These are phyloP conservation scores for Cynopterus brachyotis DNA, from an alignment of 2,113 vertebrate genomes.

Conservation along the genomic window DNA sequence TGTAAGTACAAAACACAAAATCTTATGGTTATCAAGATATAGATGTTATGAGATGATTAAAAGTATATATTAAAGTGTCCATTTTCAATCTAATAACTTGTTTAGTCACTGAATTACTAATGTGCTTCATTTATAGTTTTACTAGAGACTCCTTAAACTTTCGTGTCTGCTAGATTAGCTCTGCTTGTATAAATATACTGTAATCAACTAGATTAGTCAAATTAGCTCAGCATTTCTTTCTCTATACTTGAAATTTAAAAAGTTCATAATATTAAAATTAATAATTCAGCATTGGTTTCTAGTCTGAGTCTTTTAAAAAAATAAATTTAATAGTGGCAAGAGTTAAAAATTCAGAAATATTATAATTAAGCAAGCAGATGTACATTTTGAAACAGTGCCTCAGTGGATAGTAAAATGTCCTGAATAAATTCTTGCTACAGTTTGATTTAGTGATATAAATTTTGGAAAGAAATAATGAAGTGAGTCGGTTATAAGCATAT, in stretches of 20 bases:
- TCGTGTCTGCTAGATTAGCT: conserved; percentile 58
- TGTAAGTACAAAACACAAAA: conserved; percentile 34
- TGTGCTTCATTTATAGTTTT: conserved; percentile 73
- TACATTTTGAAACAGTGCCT: conserved; percentile 68
- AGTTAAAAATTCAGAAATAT: conserved; percentile 65
- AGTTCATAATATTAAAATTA: conserved; percentile 83
- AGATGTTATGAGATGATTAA: background rate
- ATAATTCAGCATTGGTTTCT: conserved; percentile 78
- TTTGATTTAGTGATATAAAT: conserved; percentile 55
- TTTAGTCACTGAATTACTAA: conserved; percentile 73
- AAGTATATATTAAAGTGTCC: background rate
- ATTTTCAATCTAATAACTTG: conserved; percentile 75
- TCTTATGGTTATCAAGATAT: background rate
- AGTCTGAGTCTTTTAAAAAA: conserved; percentile 64
- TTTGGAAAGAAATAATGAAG: conserved; percentile 59
- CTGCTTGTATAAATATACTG: conserved; percentile 75
- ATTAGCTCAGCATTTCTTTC: conserved; percentile 73
- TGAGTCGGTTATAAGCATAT: background rate
- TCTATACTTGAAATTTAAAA: conserved; percentile 76
- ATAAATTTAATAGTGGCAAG: conserved; percentile 69
- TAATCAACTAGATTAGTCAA: conserved; percentile 79
- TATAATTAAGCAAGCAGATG: conserved; percentile 68
- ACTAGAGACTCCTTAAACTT: conserved; percentile 59
- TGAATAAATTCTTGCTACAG: conserved; percentile 54
- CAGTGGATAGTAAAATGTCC: conserved; percentile 53